A percentile compares a stretch with the other conserved stretches of the same genome.
phyloP scores from a whole-genome alignment of 1,140 invertebrate species.

The Eubasilissa regina region DNA sequence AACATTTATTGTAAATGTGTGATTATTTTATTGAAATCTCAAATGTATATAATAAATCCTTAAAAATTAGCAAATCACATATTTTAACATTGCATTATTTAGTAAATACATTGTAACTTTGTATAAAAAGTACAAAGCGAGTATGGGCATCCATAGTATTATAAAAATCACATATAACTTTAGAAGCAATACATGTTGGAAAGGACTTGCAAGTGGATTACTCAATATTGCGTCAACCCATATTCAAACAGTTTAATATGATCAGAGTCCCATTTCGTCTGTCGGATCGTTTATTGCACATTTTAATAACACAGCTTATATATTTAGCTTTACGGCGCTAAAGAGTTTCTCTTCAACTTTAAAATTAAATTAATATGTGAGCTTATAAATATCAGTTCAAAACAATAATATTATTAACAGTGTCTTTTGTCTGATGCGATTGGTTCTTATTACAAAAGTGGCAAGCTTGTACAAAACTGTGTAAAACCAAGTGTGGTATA shows the following conservation, averaged over 20 bases:
- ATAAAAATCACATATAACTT: constrained; percentile 25
- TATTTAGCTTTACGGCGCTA: background rate
- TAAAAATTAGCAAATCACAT: constrained; percentile 57
- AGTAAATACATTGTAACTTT: constrained; percentile 52
- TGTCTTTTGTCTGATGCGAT: constrained; percentile 31
- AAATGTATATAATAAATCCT: constrained; percentile 52
- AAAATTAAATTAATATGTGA: constrained; percentile 23
- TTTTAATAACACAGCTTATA: background rate
- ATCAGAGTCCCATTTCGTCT: constrained; percentile 9
- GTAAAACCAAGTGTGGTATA: constrained; percentile 6
- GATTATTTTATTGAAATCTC: constrained; percentile 55
- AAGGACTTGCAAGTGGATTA: background rate
- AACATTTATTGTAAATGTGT: constrained; percentile 48
- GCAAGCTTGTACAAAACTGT: constrained; percentile 18
- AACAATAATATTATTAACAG: constrained; percentile 29
- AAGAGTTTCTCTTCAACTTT: constrained; percentile 17
- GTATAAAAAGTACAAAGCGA: constrained; percentile 59
- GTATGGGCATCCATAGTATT: constrained; percentile 21
- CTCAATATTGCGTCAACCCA: background rate
- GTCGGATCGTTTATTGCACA: constrained; percentile 16
- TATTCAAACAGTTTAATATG: background rate
- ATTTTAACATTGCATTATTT: constrained; percentile 57
- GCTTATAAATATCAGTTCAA: constrained; percentile 39
- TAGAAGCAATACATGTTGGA: constrained; percentile 10
- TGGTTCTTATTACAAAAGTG: constrained; percentile 25